Percentiles rank a stretch among this genome's conserved stretches.
phyloP scores from a whole-genome alignment of 2,797 vertebrate species.

The Mormyrus hasselquistii region DNA sequence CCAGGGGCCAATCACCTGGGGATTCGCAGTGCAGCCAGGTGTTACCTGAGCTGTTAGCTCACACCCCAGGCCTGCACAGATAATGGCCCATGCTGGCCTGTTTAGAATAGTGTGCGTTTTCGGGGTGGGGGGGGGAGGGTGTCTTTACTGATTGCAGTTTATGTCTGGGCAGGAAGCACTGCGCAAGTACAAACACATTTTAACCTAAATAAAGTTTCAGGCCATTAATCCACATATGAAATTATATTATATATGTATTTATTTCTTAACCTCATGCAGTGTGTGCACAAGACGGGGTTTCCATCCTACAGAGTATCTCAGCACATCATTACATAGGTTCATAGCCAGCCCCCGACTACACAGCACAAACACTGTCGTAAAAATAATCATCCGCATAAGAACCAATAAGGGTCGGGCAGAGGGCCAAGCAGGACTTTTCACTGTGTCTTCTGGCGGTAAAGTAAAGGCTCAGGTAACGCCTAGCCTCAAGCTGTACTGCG shows the following conservation, averaged over 20 bases:
- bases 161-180: not conserved
- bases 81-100: not conserved
- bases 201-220: not conserved
- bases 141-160: not conserved
- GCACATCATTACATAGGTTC: not conserved
- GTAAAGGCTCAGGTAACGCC: not conserved
- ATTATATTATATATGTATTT: not conserved
- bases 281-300: not conserved
- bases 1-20: conserved; percentile 15
- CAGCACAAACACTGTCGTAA: not conserved
- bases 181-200: not conserved
- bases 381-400: not conserved
- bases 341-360: not conserved
- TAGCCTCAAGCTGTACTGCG: not conserved
- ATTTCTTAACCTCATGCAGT: not conserved
- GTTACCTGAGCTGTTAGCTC: conserved; percentile 24
- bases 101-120: not conserved
- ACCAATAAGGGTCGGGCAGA: not conserved
- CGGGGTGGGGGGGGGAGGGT: too few species aligned
- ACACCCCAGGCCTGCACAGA: conserved; percentile 13
- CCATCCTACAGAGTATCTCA: not conserved
- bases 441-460: not conserved
- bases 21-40: conserved; percentile 24
- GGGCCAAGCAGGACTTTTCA: not conserved
- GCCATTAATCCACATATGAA: not conserved